phyloP scores from a whole-genome alignment of 2,113 vertebrate species.

The Anhinga anhinga region DNA sequence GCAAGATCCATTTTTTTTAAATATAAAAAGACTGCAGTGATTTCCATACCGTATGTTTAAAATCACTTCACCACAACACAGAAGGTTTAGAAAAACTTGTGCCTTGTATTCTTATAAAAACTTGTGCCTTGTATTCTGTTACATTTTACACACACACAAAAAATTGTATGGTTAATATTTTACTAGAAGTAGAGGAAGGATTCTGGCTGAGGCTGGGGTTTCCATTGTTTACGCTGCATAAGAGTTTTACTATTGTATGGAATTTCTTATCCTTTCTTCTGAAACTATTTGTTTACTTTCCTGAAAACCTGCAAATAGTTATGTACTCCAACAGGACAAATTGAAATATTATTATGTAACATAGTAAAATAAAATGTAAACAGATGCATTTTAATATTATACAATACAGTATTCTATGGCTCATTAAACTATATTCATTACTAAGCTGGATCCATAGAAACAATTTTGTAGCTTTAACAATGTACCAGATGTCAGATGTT shows the following conservation, averaged over 20 bases:
- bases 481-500: conserved; percentile 54
- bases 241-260: not conserved
- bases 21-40: not conserved
- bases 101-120: not conserved
- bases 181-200: not conserved
- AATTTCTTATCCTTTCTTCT: not conserved
- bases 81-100: not conserved
- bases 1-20: not conserved
- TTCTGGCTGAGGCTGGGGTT: not conserved
- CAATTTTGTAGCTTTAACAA: conserved; percentile 39
- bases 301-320: conserved; percentile 10
- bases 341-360: conserved; percentile 43
- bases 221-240: not conserved
- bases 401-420: conserved; percentile 34
- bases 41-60: not conserved
- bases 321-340: not conserved
- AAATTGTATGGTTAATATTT: not conserved
- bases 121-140: not conserved
- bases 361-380: conserved; percentile 57
- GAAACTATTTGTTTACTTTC: not conserved
- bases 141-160: not conserved
- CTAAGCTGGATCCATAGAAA: conserved; percentile 33
- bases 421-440: conserved; percentile 66
- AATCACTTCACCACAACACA: not conserved
- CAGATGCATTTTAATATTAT: conserved; percentile 61